A percentile compares a stretch with the other conserved stretches of the same genome.
Conservation (phyloP, 2,797 vertebrate species). For the Urocyon cinereoargenteus region DNA sequence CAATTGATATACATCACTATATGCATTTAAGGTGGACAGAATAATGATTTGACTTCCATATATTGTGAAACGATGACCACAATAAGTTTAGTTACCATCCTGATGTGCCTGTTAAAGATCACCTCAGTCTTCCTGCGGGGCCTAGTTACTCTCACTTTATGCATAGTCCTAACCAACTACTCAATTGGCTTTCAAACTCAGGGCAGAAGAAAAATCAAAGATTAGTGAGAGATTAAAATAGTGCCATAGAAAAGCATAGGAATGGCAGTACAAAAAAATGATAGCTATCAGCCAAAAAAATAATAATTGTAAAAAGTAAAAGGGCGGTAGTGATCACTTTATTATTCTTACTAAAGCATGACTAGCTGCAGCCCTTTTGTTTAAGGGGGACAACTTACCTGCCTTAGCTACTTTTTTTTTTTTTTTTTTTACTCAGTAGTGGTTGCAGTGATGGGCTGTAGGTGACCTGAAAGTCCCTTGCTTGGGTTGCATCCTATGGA, state of each 20-base stretch:
- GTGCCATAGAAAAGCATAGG: not conserved
- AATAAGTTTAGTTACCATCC: not conserved
- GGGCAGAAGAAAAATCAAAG: not conserved
- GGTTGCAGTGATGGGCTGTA: not conserved
- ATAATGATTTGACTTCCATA: not conserved
- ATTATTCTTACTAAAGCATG: not conserved
- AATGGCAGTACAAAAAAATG: not conserved
- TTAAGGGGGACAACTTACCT: not conserved
- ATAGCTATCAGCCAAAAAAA: not conserved
- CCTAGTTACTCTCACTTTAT: not conserved
- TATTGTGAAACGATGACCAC: not conserved
- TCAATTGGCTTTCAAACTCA: not conserved
- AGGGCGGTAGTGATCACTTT: not conserved
- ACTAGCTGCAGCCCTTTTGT: not conserved
- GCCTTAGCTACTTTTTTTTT: not conserved
- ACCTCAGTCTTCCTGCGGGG: not conserved
- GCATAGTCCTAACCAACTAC: not conserved
- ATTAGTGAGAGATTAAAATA: not conserved
- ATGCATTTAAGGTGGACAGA: not conserved
- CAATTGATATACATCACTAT: not conserved
- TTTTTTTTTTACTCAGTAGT: not conserved
- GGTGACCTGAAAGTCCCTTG: not conserved
- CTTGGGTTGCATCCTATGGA: no score
- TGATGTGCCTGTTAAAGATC: not conserved
- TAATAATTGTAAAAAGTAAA: not conserved